phyloP scores from a whole-genome alignment of 1,140 invertebrate genomes.

The Cyclargus thomasi region DNA sequence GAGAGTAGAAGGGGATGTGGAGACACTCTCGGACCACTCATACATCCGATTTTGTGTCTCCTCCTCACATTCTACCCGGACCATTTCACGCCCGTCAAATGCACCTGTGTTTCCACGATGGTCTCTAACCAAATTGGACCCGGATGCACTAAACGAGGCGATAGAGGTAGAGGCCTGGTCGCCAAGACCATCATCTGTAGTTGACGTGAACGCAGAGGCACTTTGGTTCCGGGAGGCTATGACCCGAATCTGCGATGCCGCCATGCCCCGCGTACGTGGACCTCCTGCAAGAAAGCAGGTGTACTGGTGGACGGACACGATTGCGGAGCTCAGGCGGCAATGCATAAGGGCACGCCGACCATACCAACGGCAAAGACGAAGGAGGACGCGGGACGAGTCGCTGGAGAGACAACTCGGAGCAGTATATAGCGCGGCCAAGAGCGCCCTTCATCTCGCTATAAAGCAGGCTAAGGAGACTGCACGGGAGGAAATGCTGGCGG shows the following conservation, averaged over 20 bases:
- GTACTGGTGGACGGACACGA: no score
- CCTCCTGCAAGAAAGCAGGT: not conserved
- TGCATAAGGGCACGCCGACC: no score
- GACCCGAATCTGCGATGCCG: constrained; percentile 15
- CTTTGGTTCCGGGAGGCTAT: not conserved
- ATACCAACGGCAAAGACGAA: no score
- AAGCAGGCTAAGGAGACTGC: no score
- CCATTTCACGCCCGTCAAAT: no score
- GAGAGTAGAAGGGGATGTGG: constrained; percentile 20
- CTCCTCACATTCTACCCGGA: not conserved
- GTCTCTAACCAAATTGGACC: constrained; percentile 18
- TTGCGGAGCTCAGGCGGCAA: no score
- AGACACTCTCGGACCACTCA: constrained; percentile 26
- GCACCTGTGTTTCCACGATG: constrained; percentile 5
- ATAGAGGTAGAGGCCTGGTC: constrained; percentile 4
- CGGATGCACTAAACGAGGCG: constrained; percentile 11
- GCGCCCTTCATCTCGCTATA: no score
- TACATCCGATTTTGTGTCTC: constrained; percentile 45
- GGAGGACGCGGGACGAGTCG: no score
- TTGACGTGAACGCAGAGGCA: constrained; percentile 57
- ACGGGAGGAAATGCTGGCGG: no score
- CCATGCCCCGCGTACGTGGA: constrained; percentile 6
- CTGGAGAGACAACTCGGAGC: no score
- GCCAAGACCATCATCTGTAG: not conserved
- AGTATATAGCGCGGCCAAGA: no score